Evolutionary conservation across 2,797 vertebrate genomes (phyloP).

Genomic region (Catostomus latipinnis): DNA sequence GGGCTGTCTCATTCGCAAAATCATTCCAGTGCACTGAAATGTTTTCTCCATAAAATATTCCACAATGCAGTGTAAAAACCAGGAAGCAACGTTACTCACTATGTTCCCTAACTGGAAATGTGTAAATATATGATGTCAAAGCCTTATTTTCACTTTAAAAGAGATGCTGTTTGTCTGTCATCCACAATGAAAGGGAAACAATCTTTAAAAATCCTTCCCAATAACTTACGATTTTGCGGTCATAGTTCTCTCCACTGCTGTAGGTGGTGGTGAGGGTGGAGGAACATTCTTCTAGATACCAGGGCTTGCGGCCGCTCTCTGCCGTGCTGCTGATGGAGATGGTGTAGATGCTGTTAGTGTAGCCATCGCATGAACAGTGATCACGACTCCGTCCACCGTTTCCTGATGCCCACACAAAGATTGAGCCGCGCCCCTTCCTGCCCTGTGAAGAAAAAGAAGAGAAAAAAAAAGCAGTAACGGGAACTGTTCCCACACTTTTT

Average conservation of each 20-base stretch:
- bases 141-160: too few relatives aligned
- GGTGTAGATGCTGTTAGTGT: constrained; percentile 98
- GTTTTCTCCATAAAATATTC: too few relatives aligned
- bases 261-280: constrained; percentile 97
- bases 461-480: constrained; percentile 16
- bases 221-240: constrained; percentile 92
- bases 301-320: constrained; percentile 96
- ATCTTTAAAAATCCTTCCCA: not conserved
- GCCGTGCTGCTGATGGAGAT: constrained; percentile 99
- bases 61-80: too few relatives aligned
- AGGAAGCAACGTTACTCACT: too few relatives aligned
- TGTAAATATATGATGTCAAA: too few relatives aligned
- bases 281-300: constrained; percentile 97
- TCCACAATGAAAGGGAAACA: too few relatives aligned
- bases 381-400: constrained; percentile 96
- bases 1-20: too few relatives aligned
- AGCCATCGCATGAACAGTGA: constrained; percentile 97
- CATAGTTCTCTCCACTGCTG: constrained; percentile 97
- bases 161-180: too few relatives aligned
- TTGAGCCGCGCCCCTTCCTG: constrained; percentile 91
- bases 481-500: too few relatives aligned
- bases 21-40: too few relatives aligned
- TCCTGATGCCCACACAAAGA: constrained; percentile 98
- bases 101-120: too few relatives aligned
- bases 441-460: constrained; percentile 78